Base-by-base conservation (phyloP, 2,888 invertebrate genomes). In the Pyrocoelia pectoralis region DNA sequence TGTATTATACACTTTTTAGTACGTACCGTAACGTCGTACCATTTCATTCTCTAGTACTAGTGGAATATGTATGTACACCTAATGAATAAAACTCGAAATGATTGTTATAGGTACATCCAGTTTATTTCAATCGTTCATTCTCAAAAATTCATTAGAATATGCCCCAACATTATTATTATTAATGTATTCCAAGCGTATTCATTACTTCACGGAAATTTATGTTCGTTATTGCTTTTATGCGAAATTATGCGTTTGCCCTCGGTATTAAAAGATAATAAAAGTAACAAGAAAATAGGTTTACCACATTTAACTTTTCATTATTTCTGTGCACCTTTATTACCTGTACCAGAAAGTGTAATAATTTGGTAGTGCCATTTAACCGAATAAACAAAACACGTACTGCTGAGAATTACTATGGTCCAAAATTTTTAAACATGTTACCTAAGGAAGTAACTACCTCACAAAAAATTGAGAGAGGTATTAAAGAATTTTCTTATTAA, bases 31-130 rank as follows among this genome's bases (percentile, higher is more conserved):
- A 53, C 13, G 49, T 29, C 19, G 53, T 48, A 10, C 38, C 41
- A 46, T 53, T 50, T 55, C 38, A 54, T 57, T 62, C 57, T 48
- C 43, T 38, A 28, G 38, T 46, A 15, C 43, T 38, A 28, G 38
- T 46, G 24, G 38, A 46, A 53, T 57, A 57, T 57, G 52, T 55
- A 55, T 58, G 57, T 58, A 51, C 58, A 55, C 51, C 29, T 46
- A 63, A 72, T 70, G 68, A 70, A 69, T 72, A 69, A 71, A 70
- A 72, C 66, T 64, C 56, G 19, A 62, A 50, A 65, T 68, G 69
- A 70, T 68, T 70, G 68, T 71, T 71, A 24, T 24, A 24, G 24
- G 6, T 24, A 24, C 24, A 24, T 24, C 3, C 24, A 24, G 63
- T 67, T 64, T 67, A 61, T 67, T 65, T 66, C 38, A 46, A 53